phyloP scores from a whole-genome alignment of 2,797 vertebrate species.

The Rhinoraja longicauda region DNA sequence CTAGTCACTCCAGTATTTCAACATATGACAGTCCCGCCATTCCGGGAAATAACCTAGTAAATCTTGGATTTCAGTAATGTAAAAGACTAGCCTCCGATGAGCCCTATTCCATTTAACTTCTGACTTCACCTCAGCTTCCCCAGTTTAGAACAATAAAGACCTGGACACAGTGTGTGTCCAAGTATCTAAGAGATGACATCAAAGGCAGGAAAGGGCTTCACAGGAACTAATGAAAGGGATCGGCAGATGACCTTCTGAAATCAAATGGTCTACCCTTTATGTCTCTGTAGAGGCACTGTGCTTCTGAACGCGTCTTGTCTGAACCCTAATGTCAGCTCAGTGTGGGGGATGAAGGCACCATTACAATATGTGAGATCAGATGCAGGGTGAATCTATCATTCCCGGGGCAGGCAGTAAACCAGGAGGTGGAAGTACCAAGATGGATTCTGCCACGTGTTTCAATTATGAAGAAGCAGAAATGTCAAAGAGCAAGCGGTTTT shows the following conservation, averaged over 20 bases:
- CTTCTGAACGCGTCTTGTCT: not conserved
- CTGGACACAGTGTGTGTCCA: not conserved
- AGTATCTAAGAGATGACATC: not conserved
- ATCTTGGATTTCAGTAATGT: not conserved
- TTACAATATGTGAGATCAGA: not conserved
- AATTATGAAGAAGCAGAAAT: not conserved
- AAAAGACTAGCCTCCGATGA: not conserved
- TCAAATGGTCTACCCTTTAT: not conserved
- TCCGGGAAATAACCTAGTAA: too few relatives aligned
- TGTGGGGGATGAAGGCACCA: not conserved
- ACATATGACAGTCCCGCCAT: too few relatives aligned
- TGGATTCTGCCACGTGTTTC: too few relatives aligned
- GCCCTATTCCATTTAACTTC: too few relatives aligned
- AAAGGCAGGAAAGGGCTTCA: not conserved
- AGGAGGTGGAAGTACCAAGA: not conserved
- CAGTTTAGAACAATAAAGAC: not conserved
- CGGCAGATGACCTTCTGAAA: not conserved
- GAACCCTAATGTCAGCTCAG: not conserved
- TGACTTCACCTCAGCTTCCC: too few relatives aligned
- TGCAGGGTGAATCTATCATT: not conserved
- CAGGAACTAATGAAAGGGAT: not conserved
- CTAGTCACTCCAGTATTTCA: too few relatives aligned
- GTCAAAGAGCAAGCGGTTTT: not conserved
- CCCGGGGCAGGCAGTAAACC: not conserved
- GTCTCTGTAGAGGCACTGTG: too few relatives aligned